Base-by-base conservation (phyloP, 2,888 invertebrate genomes). In the Cerceris rybyensis region DNA sequence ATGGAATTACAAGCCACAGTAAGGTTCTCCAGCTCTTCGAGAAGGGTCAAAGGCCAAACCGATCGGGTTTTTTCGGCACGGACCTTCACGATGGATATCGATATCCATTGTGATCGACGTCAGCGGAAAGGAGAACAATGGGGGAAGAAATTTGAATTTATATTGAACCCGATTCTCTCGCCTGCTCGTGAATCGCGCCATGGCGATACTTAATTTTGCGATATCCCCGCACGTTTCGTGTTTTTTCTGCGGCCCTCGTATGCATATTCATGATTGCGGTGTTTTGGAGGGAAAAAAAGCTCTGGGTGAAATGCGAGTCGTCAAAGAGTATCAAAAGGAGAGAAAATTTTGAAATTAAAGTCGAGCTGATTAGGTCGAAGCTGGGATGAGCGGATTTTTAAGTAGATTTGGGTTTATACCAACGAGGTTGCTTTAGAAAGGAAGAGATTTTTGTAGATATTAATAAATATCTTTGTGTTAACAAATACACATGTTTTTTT, bases 131-230 rank as follows among this genome's bases (percentile, higher is more conserved):
- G 50, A 61, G 65, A 49, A 78, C 76, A 78, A 78, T 65, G 76
- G 71, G 16, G 16, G 39, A 61, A 11, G 72, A 71, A 78, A 78
- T 78, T 78, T 78, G 78, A 78, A 78, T 78, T 77, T 78, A 78
- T 78, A 78, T 78, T 78, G 78, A 60, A 77, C 68, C 14, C 42
- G 41, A 42, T 14, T 14, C 59, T 49, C 65, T 41, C 46, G 57
- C 5, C 16, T 55, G 39, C 17, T n/a, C 43, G 14, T 46, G 68
- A 68, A 60, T 78, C 75, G 61, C 75, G 41, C 49, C 52, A 28
- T 64, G 16, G 64, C 49, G n/a, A 9, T 70, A 68, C 76, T 78
- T 78, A 64, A 71, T 75, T 68, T 71, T 72, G 46, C 14, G 70
- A 60, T 67, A 63, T 67, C 63, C 75, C 50, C 65, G 14, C 57